Evolutionary conservation across 53 echinoderm and acorn worm genomes (phyloP).

Genomic region (Zoroaster sp.): DNA sequence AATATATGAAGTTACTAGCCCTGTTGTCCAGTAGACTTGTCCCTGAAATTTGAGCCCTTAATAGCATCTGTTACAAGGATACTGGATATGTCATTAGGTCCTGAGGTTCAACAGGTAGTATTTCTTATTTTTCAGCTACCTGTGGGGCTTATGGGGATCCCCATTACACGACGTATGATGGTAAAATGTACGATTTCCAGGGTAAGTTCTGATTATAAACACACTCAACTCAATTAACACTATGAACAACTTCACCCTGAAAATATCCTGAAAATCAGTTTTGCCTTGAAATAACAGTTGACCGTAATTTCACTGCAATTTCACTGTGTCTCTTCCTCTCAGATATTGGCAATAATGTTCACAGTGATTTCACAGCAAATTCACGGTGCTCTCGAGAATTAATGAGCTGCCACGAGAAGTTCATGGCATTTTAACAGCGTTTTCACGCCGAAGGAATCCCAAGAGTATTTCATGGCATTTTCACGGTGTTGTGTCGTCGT

Average conservation of each 20-base stretch:
- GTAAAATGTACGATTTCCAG: conserved; percentile 65
- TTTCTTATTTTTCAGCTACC: conserved; percentile 9
- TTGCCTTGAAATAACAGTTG: neutral
- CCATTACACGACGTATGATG: conserved; percentile 76
- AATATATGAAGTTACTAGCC: neutral
- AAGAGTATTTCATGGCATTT: too few relatives aligned
- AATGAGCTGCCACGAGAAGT: too few relatives aligned
- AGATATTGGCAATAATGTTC: too few relatives aligned
- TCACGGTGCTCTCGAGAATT: too few relatives aligned
- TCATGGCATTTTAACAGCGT: too few relatives aligned
- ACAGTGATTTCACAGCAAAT: too few relatives aligned
- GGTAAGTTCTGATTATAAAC: conserved; percentile 71
- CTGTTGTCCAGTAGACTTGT: neutral
- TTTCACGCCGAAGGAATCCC: too few relatives aligned
- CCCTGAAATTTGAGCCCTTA: neutral
- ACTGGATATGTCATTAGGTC: neutral
- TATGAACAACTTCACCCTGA: neutral
- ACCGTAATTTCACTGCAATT: neutral
- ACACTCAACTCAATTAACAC: too few relatives aligned
- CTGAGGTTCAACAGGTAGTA: neutral
- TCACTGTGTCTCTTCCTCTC: neutral
- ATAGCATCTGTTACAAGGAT: neutral
- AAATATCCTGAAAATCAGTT: neutral
- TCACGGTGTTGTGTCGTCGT: too few relatives aligned
- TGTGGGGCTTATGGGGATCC: conserved; percentile 79